Evolutionary conservation across 2,888 invertebrate species (phyloP), one percentile per base, ranked within the genome.

Genomic region (Cataglyphis albicans): DNA sequence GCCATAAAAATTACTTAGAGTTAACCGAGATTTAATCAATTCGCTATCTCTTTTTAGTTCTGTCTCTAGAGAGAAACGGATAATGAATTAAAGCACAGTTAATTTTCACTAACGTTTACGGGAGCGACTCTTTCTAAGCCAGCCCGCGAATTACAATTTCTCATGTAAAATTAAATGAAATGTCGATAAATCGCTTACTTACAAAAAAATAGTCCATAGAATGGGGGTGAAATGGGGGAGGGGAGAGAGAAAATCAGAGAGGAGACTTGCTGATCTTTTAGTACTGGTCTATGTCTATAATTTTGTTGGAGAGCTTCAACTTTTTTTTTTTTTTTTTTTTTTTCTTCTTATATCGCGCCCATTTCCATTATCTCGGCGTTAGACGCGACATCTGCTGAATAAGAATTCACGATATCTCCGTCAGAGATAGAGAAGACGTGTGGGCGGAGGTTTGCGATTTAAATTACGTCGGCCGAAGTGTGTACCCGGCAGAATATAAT

Each of bases 401-500:
- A 61, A 72, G 81, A 65, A 81, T 74, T 68, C 67, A 81, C 61
- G 73, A 61, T 74, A 72, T 55, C 75, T 65, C 38, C 64, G 81
- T 21, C 55, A 68, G 76, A 63, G 76, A 76, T 73, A 52, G 78
- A 52, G 78, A 57, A 65, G 55, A 57, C 32, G 78, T 52, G 74
- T 61, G 74, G 61, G 81, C 12, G 81, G 73, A 55, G 73, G 81
- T 67, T 72, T 61, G 83, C 68, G 68, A 84, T 84, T 84, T 73
- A 84, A 81, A 84, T 84, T 73, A 61, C 38, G 68, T 65, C 74
- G 83, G 65, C 10, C 67, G 74, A 68, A 61, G 74, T 78, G 78
- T 68, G 67, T 75, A 68, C 59, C 52, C 75, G 67, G 81, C 81
- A 74, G 87, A 59, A 84, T 78, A 83, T 81, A 84, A 82, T 87